phyloP scores from a whole-genome alignment of 2,888 invertebrate species.

The Dicranocentrus wangi region DNA sequence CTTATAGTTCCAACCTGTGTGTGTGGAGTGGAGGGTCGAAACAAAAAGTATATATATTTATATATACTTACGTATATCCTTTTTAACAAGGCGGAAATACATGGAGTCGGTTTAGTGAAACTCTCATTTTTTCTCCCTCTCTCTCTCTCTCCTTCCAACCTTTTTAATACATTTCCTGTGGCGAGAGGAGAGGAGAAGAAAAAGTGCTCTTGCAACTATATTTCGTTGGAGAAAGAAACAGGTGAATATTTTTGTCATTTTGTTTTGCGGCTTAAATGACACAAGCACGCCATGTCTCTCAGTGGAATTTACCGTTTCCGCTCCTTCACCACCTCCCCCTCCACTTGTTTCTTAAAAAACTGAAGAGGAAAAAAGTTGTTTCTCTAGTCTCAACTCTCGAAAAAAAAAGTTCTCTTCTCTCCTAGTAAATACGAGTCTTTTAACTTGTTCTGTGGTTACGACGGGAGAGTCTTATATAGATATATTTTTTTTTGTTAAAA shows the following conservation, averaged over 20 bases:
- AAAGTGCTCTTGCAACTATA: background rate
- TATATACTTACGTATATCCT: too few relatives aligned
- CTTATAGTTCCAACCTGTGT: background rate
- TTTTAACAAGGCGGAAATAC: constrained; percentile 1
- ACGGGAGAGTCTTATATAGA: too few relatives aligned
- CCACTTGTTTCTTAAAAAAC: background rate
- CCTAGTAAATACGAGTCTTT: background rate
- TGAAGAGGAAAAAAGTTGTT: background rate
- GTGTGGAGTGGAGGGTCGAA: background rate
- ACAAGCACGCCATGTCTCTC: background rate
- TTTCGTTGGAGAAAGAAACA: constrained; percentile 3
- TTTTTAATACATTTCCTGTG: constrained; percentile 1
- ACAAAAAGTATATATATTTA: background rate
- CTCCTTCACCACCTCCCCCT: constrained; percentile 11
- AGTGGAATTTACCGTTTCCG: constrained; percentile 28
- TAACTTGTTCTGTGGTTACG: background rate
- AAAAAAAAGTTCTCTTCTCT: background rate
- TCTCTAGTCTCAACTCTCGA: background rate
- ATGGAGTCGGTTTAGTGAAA: background rate
- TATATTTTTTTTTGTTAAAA: too few relatives aligned
- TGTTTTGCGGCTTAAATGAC: constrained; percentile 24
- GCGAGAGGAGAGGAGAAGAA: background rate
- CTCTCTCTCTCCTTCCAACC: background rate
- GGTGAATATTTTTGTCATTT: constrained; percentile 22
- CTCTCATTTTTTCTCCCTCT: background rate